Base-by-base conservation (phyloP, 1,140 invertebrate genomes). In the Zaprionus davidi region DNA sequence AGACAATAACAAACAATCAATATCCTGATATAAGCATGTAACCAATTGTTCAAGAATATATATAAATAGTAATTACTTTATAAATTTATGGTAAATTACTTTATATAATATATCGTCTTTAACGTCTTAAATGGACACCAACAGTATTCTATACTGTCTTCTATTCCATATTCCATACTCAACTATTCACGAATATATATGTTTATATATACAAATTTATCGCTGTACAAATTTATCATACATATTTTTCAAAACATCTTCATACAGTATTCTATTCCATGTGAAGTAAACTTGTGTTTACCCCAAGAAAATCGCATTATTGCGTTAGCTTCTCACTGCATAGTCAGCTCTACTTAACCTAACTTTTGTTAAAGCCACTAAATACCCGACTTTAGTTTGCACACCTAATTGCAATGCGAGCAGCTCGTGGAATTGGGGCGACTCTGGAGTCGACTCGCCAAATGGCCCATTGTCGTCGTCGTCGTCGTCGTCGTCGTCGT, bases 361-460 rank as follows among this genome's bases (percentile, higher is more conserved):
- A 24, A 51, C 46, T 51, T 24, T 51, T 12, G 0, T 24, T 51
- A 51, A 51, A 24, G 11, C 20, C 20, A 51, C 11, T 12, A 24
- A 51, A 24, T 51, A 51, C 11, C 20, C 20, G 20, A 51, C 20
- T 51, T 51, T 51, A 24, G 20, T 1, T 2, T 3, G 6, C 41
- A 46, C 6, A n/a, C 2, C 20, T 51, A 51, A 51, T 51, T 51
- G 46, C 46, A 24, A 24, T 51, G 46, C 46, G 46, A 51, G 20
- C 20, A 12, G 46, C 46, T 5, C 11, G 20, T 12, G 46, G 46
- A 24, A 73, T 82, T 73, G 75, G 55, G 76, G 70, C 79, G 63
- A 67, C 69, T 82, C 59, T 66, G 34, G 55, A 57, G 53, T 46
- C 62, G 46, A 62, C 28, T 34, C 31, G 20, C n/a, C 26, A 13